Evolutionary conservation across 2,113 vertebrate genomes (phyloP).

Genomic region (Aptenodytes forsteri): DNA sequence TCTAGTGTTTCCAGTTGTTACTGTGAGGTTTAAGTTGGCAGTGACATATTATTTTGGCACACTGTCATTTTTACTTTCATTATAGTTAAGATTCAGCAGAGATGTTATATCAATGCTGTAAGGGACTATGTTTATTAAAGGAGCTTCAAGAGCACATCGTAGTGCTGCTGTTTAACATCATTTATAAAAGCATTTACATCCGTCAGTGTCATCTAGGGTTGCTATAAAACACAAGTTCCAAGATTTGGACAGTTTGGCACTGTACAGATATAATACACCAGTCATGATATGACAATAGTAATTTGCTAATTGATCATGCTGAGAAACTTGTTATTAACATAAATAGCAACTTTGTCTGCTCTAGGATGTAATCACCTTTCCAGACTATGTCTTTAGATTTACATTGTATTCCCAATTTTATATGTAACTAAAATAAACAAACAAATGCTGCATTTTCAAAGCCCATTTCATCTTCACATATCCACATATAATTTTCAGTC

Average conservation of each 20-base stretch:
- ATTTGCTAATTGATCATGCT: background rate
- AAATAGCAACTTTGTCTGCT: background rate
- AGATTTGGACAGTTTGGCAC: background rate
- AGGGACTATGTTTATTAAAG: slow-evolving; percentile 14
- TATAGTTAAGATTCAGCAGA: background rate
- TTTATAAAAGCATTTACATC: slow-evolving; percentile 5
- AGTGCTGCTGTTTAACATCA: background rate
- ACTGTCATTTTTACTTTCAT: slow-evolving; percentile 32
- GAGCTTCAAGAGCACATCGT: background rate
- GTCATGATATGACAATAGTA: background rate
- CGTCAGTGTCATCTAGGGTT: background rate
- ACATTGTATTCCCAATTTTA: background rate
- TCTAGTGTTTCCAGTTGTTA: background rate
- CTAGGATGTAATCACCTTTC: background rate
- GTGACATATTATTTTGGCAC: slow-evolving; percentile 20
- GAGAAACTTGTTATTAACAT: background rate
- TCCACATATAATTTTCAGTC: background rate
- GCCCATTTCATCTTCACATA: background rate
- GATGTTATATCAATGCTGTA: background rate
- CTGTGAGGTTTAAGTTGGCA: background rate
- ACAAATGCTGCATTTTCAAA: background rate
- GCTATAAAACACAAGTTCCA: background rate
- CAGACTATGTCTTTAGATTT: background rate
- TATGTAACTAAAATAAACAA: background rate
- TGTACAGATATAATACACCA: background rate